A percentile compares a stretch with the other conserved stretches of the same genome.
Conservation (phyloP, 1,140 invertebrate genomes). For the Aleiodes sp. region DNA sequence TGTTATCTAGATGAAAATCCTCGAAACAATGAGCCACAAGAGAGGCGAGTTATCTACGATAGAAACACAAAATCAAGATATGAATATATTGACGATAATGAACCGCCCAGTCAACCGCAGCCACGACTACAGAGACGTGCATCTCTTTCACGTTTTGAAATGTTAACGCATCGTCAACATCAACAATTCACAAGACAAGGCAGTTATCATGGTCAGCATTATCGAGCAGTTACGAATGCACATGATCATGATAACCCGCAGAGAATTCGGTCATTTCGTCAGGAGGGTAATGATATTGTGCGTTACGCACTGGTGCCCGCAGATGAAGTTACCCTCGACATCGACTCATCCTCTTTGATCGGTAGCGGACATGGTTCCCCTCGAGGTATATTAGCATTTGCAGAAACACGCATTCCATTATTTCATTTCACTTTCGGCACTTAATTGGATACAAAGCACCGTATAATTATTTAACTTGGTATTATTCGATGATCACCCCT, state of each 20-base stretch:
- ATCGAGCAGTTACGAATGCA: background rate
- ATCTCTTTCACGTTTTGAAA: constrained; percentile 27
- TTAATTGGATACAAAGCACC: background rate
- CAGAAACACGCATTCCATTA: too few relatives aligned
- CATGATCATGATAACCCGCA: background rate
- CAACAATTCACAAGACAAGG: constrained; percentile 22
- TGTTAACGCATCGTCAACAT: constrained; percentile 14
- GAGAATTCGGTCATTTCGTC: constrained; percentile 2
- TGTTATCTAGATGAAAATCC: constrained; percentile 51
- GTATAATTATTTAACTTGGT: background rate
- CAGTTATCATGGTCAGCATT: constrained; percentile 28
- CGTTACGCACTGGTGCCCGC: constrained; percentile 31
- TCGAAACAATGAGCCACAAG: background rate
- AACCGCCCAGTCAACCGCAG: constrained; percentile 2
- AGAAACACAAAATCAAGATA: constrained; percentile 45
- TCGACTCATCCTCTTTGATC: constrained; percentile 19
- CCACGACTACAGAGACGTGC: constrained; percentile 14
- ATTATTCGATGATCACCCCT: background rate
- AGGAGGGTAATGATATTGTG: constrained; percentile 22
- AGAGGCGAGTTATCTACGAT: constrained; percentile 29
- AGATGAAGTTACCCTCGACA: constrained; percentile 18
- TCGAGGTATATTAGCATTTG: constrained; percentile 23
- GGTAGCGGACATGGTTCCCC: constrained; percentile 12
- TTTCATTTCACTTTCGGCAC: background rate
- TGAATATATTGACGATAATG: constrained; percentile 55